A percentile compares a stretch with the other conserved stretches of the same genome.
phyloP scores from a whole-genome alignment of 2,888 invertebrate species.

The Vesta saturnalis region DNA sequence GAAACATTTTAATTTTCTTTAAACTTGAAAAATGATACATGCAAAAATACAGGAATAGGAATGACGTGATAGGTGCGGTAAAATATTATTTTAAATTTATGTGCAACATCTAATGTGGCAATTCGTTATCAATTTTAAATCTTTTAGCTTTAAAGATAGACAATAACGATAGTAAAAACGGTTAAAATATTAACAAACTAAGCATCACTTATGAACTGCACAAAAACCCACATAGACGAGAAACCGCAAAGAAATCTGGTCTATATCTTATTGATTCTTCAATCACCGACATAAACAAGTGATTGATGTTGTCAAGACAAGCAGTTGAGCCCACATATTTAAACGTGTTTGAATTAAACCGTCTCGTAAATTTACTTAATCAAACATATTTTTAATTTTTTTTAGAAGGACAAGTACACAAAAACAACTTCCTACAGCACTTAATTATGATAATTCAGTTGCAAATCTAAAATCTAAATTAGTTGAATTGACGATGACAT shows the following conservation, averaged over 20 bases:
- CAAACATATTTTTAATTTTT: neutral
- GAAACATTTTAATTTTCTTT: too few relatives aligned
- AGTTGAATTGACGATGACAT: neutral
- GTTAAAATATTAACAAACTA: neutral
- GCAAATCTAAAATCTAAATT: neutral
- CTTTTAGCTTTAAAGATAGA: neutral
- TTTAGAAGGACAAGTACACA: neutral
- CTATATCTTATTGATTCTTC: neutral
- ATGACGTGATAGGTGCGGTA: too few relatives aligned
- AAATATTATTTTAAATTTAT: neutral
- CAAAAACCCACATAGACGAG: neutral
- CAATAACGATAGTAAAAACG: neutral
- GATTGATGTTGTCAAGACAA: neutral
- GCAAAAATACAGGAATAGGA: too few relatives aligned
- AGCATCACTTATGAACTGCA: neutral
- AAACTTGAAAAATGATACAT: too few relatives aligned
- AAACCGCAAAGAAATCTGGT: constrained; percentile 1
- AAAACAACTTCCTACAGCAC: neutral
- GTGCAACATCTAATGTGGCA: neutral
- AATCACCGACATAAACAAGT: neutral
- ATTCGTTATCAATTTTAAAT: neutral
- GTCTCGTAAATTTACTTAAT: neutral
- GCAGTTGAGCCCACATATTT: neutral
- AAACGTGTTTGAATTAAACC: neutral
- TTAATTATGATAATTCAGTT: neutral